phyloP scores from a whole-genome alignment of 1,140 invertebrate species.

The Drosophila azteca region DNA sequence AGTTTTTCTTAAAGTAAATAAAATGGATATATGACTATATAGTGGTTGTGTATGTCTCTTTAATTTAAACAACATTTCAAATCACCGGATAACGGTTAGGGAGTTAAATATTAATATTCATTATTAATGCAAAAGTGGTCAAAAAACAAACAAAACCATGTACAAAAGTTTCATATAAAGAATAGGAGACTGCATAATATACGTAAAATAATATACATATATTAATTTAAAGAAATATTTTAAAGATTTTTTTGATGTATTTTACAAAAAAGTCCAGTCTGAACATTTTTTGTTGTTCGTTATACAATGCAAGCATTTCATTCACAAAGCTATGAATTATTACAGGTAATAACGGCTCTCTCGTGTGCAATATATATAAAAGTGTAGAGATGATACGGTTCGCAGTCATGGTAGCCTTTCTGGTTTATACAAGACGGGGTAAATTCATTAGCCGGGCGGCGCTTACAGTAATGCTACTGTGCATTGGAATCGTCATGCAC shows the following conservation, averaged over 20 bases:
- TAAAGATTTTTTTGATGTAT: not conserved
- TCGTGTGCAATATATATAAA: not conserved
- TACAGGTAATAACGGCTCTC: no score
- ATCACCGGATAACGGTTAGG: not conserved
- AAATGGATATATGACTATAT: not conserved
- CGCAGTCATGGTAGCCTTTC: conserved; percentile 46
- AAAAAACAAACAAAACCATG: not conserved
- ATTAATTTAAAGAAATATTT: not conserved
- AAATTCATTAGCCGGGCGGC: conserved; percentile 29
- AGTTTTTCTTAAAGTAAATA: not conserved
- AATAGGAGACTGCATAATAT: not conserved
- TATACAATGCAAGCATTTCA: no score
- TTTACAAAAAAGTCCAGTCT: no score
- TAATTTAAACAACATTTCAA: not conserved
- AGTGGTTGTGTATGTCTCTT: conserved; percentile 5
- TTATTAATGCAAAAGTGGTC: conserved; percentile 4
- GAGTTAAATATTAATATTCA: not conserved
- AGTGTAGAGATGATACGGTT: conserved; percentile 1
- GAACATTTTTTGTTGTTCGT: no score
- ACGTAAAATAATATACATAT: not conserved
- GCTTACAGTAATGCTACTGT: conserved; percentile 32
- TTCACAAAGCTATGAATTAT: no score
- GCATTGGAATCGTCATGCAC: conserved; percentile 24
- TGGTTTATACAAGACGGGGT: conserved; percentile 7
- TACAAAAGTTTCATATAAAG: no score